Evolutionary conservation across 1,140 invertebrate genomes (phyloP), one percentile per base, ranked within the genome.

Genomic region (Brachystomella parvula): DNA sequence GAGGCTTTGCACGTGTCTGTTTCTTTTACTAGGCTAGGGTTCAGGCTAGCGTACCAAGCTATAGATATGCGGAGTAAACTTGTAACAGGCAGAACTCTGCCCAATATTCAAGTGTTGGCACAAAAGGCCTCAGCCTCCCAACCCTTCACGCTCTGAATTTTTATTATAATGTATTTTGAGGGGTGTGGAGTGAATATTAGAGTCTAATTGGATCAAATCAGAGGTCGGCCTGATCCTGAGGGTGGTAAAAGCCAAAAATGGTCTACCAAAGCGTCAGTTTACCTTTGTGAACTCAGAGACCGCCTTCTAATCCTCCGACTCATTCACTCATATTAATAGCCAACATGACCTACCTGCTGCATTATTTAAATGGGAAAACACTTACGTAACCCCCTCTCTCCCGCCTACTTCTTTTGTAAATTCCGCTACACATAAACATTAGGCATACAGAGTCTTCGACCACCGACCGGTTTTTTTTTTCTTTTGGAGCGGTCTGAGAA

Each of bases 191-290:
- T n/a, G n/a, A n/a, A n/a, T n/a, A n/a, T n/a, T n/a, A n/a, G 39
- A n/a, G n/a, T 44, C n/a, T 59, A 59, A 59, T 59, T 59, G 57
- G 57, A 59, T 59, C 57, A 59, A 59, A 59, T 59, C 57, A 31
- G 24, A 26, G 57, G 24, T 26, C 24, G 21, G 57, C 12, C 21
- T n/a, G n/a, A 44, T n/a, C n/a, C n/a, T n/a, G n/a, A n/a, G n/a
- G n/a, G 39, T 44, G 39, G 9, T 44, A 44, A 44, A 9, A n/a
- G n/a, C n/a, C n/a, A n/a, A 24, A 53, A 53, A 24, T 12, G 12
- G 24, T 19, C 12, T 15, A 26, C 3, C 9, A 6, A 53, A 24
- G 49, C 49, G 9, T 53, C 24, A 59, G 57, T 32, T 30, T 59
- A 12, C 26, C 57, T 53, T 53, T 53, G 49, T 17, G 24, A 59